Evolutionary conservation across 2,888 invertebrate species (phyloP).

Genomic region (Plutella xylostella): DNA sequence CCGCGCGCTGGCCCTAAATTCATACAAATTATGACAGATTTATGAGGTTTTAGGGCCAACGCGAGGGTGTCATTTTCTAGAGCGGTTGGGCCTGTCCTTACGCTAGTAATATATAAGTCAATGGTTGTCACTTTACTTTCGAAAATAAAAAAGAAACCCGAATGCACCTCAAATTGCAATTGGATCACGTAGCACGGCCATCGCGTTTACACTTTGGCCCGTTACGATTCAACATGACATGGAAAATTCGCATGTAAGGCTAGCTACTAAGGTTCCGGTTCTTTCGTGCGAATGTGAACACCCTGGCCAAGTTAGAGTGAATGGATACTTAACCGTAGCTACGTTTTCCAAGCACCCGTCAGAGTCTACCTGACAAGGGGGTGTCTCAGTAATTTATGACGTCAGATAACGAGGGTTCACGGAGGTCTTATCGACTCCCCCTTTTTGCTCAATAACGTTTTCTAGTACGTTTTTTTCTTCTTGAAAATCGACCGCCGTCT

Average conservation of each 20-base stretch:
- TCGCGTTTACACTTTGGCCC: too few species aligned
- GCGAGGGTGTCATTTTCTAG: too few species aligned
- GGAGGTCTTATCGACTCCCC: slow-evolving; percentile 63
- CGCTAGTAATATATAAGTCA: too few species aligned
- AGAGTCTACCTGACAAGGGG: slow-evolving; percentile 54
- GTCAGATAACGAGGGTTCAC: slow-evolving; percentile 65
- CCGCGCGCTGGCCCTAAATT: too few species aligned
- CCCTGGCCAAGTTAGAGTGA: too few species aligned
- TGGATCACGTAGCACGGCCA: slow-evolving; percentile 68
- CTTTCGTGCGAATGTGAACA: not conserved
- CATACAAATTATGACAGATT: too few species aligned
- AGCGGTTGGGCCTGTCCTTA: too few species aligned
- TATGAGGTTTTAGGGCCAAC: too few species aligned
- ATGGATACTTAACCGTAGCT: not conserved
- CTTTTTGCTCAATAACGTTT: slow-evolving; percentile 38
- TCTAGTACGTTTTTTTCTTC: slow-evolving; percentile 36
- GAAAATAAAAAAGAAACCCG: slow-evolving; percentile 18
- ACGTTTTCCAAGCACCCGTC: slow-evolving; percentile 14
- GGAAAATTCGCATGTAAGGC: too few species aligned
- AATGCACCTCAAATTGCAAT: slow-evolving; percentile 65
- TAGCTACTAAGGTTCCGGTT: too few species aligned
- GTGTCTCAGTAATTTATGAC: slow-evolving; percentile 65
- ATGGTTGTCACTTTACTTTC: too few species aligned
- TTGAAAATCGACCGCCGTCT: slow-evolving; percentile 43
- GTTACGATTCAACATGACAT: too few species aligned